Conservation (phyloP, 2,113 vertebrate genomes). For the Nothoprocta pentlandii region DNA sequence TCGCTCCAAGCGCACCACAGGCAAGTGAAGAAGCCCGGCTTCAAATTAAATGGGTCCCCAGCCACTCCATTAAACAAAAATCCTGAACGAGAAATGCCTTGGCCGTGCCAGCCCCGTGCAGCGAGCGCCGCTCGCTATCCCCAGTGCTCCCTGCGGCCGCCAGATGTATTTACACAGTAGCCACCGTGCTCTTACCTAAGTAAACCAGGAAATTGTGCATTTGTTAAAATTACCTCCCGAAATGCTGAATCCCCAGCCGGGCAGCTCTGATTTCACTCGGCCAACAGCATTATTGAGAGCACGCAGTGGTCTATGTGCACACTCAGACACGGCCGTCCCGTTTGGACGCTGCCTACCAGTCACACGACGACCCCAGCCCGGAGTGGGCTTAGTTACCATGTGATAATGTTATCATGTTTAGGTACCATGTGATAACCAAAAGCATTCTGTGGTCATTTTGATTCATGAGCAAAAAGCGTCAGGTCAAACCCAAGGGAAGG, state of each 20-base stretch:
- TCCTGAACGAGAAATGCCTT: conserved; percentile 19
- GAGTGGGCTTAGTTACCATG: background rate
- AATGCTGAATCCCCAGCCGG: background rate
- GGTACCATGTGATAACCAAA: no score
- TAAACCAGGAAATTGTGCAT: conserved; percentile 49
- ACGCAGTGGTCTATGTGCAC: accelerated
- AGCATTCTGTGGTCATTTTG: background rate
- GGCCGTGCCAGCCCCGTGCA: conserved; percentile 46
- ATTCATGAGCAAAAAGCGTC: background rate
- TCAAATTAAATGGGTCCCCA: conserved; percentile 74
- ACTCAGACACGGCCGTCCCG: accelerated
- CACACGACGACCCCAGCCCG: background rate
- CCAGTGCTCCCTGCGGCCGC: conserved; percentile 40
- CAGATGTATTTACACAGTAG: conserved; percentile 42
- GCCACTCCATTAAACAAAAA: conserved; percentile 68
- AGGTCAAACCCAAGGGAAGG: background rate
- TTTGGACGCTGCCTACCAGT: background rate
- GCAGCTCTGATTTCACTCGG: background rate
- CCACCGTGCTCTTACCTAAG: conserved; percentile 51
- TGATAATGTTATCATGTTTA: no score
- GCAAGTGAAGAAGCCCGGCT: conserved; percentile 66
- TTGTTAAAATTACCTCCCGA: background rate
- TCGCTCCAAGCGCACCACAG: conserved; percentile 61
- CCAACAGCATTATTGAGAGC: background rate
- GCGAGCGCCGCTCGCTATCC: background rate